Evolutionary conservation across 2,797 vertebrate species (phyloP), one percentile per base, ranked within the genome.

Genomic region (Myotis findleyi): DNA sequence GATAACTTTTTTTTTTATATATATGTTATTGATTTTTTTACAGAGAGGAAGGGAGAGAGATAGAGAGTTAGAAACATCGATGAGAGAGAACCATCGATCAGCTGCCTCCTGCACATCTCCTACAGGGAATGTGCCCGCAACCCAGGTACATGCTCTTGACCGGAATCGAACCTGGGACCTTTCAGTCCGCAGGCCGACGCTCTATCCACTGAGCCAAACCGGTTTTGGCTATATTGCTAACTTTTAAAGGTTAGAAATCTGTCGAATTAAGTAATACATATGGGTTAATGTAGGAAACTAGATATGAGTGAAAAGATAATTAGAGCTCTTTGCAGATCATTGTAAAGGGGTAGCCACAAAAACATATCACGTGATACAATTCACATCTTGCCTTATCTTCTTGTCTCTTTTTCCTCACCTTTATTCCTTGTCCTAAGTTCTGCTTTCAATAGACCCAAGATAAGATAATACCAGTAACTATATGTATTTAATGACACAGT

Each of bases 401-500:
- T 38, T 91, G 71, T 53, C 13, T 91, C 49, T 79, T 59, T 91
- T 91, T 53, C 2, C 9, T 82, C 30, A 64, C 72, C 49, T 91
- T 91, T 91, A 86, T 73, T 81, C 55, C 30, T 73, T 82, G 6
- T 83, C 38, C 82, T 71, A 93, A 82, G 3, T 72, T 95, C 73
- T 91, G n/a, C 14, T 82, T 92, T 94, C 36, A 91, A 9, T 76
- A 41, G 49, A 84, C 41, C 68, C 44, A 87, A 94, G 72, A 51
- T 76, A 80, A 95, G 53, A 55, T 55, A 53, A 55, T 89, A 47
- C 12, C 47, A 47, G 47, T 47, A 95, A 91, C 76, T 83, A 76
- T 16, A 8, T 84, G 0, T 86, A 79, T 88, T 80, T 95, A 95
- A 89, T 83, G 57, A 95, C 91, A 47, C 41, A 86, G 20, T 83